Conservation (phyloP, 2,113 vertebrate genomes). For the Tragelaphus strepsiceros region DNA sequence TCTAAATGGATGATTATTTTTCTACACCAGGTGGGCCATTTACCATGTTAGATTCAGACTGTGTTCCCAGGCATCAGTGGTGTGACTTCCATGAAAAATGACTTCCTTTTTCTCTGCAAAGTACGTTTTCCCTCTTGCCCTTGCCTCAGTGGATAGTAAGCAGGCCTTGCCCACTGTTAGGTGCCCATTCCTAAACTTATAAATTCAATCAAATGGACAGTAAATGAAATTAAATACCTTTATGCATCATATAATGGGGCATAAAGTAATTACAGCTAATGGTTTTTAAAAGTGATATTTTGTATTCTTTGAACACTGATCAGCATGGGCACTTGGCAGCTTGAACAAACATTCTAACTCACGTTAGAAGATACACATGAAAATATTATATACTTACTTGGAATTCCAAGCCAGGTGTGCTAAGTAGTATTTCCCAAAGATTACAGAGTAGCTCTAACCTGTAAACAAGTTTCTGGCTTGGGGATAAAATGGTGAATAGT, state of each 20-base stretch:
- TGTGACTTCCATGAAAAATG: neutral
- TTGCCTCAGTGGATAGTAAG: neutral
- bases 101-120: slow-evolving; percentile 36
- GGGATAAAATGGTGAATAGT: neutral
- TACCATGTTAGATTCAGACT: neutral
- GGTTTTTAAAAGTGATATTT: slow-evolving; percentile 20
- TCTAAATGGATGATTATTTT: neutral
- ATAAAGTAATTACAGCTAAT: neutral
- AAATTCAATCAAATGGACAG: neutral
- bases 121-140: slow-evolving; percentile 11
- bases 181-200: neutral
- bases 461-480: slow-evolving; percentile 23
- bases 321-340: neutral
- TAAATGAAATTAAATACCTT: neutral
- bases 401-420: slow-evolving; percentile 47
- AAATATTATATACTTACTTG: slow-evolving; percentile 21
- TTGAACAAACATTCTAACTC: slow-evolving; percentile 6
- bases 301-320: slow-evolving; percentile 34
- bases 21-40: neutral
- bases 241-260: neutral
- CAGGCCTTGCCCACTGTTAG: neutral
- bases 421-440: neutral
- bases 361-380: slow-evolving; percentile 39
- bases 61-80: neutral
- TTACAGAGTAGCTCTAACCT: neutral